Conservation (phyloP, 2,888 invertebrate genomes). For the Aradus depressus region DNA sequence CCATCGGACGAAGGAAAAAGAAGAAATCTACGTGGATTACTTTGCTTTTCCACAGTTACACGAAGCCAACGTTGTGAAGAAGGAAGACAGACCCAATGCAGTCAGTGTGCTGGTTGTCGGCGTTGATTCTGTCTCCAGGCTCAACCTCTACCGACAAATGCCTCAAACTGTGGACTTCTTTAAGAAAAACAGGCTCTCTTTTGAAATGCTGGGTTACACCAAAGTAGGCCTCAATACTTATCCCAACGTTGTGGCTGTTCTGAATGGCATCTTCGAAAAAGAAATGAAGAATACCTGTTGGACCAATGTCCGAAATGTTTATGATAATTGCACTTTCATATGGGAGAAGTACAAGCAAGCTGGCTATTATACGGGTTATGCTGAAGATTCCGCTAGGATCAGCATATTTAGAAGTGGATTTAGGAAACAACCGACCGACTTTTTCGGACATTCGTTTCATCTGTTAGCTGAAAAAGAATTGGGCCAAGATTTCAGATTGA, state of each 20-base stretch:
- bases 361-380: slow-evolving; percentile 67
- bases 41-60: slow-evolving; percentile 16
- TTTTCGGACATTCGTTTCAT: slow-evolving; percentile 66
- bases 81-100: slow-evolving; percentile 17
- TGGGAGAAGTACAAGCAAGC: slow-evolving; percentile 67
- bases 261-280: slow-evolving; percentile 56
- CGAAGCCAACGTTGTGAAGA: slow-evolving; percentile 10
- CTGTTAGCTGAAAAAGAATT: slow-evolving; percentile 54
- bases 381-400: slow-evolving; percentile 69
- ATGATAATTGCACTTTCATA: slow-evolving; percentile 70
- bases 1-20: slow-evolving; percentile 29
- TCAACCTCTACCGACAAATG: slow-evolving; percentile 77
- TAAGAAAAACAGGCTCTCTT: slow-evolving; percentile 46
- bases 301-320: slow-evolving; percentile 45
- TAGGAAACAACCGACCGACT: slow-evolving; percentile 66
- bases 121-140: slow-evolving; percentile 71
- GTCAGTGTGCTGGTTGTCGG: slow-evolving; percentile 60
- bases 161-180: slow-evolving; percentile 55
- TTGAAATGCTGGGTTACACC: slow-evolving; percentile 78
- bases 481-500: slow-evolving; percentile 52
- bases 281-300: slow-evolving; percentile 56
- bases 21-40: slow-evolving; percentile 33
- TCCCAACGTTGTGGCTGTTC: slow-evolving; percentile 72
- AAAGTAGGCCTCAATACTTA: slow-evolving; percentile 93
- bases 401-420: slow-evolving; percentile 76